Evolutionary conservation across 2,113 vertebrate genomes (phyloP).

Genomic region (Prionailurus bengalensis): DNA sequence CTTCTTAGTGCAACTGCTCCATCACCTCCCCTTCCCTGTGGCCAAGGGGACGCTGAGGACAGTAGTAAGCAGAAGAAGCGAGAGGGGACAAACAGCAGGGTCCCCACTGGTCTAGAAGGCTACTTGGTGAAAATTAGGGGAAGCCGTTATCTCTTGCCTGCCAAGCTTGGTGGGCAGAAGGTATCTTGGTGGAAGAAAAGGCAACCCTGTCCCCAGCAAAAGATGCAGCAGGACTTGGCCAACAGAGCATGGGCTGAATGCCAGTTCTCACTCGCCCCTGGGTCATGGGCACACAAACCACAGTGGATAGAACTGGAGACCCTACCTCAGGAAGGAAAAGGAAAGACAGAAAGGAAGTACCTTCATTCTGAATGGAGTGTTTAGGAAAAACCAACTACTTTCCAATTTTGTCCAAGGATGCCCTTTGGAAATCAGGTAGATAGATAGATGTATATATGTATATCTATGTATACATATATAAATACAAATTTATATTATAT

Average conservation of each 20-base stretch:
- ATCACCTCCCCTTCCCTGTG: background rate
- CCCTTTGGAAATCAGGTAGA: background rate
- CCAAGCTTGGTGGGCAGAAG: background rate
- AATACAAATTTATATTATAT: too few relatives aligned
- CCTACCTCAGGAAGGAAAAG: background rate
- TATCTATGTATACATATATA: background rate
- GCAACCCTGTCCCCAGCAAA: background rate
- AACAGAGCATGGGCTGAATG: rapidly evolving
- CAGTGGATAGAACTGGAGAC: background rate
- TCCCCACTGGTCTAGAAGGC: background rate
- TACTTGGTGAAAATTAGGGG: too few relatives aligned
- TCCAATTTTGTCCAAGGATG: background rate
- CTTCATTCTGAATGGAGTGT: background rate
- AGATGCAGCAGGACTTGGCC: background rate
- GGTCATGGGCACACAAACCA: rapidly evolving
- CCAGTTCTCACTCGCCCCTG: background rate
- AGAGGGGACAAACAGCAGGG: background rate
- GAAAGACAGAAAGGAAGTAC: background rate
- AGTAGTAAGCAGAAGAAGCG: background rate
- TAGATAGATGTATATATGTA: background rate
- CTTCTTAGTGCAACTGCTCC: background rate
- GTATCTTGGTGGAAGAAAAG: background rate
- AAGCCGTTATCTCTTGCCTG: background rate
- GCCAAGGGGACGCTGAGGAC: background rate
- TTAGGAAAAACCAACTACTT: background rate